Evolutionary conservation across 2,113 vertebrate species (phyloP), one percentile per base, ranked within the genome.

Genomic region (Pyrgilauda ruficollis): DNA sequence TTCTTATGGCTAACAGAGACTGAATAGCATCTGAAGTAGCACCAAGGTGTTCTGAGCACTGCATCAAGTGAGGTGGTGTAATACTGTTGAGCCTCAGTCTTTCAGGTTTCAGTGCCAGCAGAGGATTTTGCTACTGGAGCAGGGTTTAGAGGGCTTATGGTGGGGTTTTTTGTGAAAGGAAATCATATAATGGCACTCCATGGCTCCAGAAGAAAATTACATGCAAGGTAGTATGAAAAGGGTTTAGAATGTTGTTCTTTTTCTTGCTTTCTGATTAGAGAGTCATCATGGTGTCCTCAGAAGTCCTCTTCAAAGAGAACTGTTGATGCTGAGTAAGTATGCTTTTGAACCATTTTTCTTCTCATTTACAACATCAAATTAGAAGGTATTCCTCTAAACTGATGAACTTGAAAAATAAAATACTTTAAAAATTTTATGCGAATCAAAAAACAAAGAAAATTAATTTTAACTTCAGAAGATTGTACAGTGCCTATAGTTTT

Each of bases 301-400:
- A 73, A 79, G n/a, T 97, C 96, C 73, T 97, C 98, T 46, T 49
- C 73, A 52, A 96, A 97, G 95, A 98, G 75, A 76, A 97, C 87
- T 83, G 35, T 97, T 5, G 84, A 97, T 82, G 95, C 97, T 87
- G 98, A 98, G 99, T 99, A 98, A 98, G 99, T 98, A 70, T 31
- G 79, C 64, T 59, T 75, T 63, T 35, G 53, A 52, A 80, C 62
- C 15, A 64, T 83, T 82, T 81, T 39, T 84, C 70, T 80, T 37
- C 8, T 56, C 20, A 16, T 74, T 77, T 53, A 41, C 27, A 56
- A 41, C 17, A 72, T 39, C 31, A 55, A n/a, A 47, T 19, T 73
- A 59, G 68, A 78, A 81, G 62, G 22, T 44, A 21, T 27, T 78
- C 52, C 17, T 91, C 41, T 26, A 56, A 83, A 68, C 14, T 35